Conservation (phyloP, 2,797 vertebrate species). For the Cossypha niveicapilla region DNA sequence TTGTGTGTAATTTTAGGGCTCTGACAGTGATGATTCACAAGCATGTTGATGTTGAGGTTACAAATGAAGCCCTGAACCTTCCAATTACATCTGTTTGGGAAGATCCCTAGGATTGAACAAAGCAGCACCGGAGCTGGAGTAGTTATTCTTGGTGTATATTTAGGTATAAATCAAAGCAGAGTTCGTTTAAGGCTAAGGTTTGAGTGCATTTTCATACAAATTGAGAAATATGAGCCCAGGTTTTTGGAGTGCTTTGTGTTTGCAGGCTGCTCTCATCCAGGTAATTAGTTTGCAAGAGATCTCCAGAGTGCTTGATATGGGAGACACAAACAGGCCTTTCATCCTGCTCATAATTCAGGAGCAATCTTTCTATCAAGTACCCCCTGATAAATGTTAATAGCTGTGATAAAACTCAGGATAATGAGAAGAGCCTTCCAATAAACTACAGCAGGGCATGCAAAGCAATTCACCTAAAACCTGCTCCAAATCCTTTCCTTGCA, state of each 20-base stretch:
- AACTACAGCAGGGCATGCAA: constrained; percentile 7
- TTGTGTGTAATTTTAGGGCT: background rate
- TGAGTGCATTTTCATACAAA: constrained; percentile 4
- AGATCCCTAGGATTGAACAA: background rate
- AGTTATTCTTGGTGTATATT: background rate
- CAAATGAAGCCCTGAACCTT: background rate
- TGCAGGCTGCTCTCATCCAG: constrained; percentile 26
- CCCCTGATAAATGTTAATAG: constrained; percentile 29
- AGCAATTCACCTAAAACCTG: constrained; percentile 35
- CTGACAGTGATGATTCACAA: background rate
- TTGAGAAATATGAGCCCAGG: background rate
- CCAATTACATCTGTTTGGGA: constrained; percentile 4
- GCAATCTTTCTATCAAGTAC: constrained; percentile 50
- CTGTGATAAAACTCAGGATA: constrained; percentile 27
- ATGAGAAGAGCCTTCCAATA: constrained; percentile 24
- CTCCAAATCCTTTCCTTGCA: constrained; percentile 29
- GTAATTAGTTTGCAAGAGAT: constrained; percentile 44
- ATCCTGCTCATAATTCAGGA: constrained; percentile 37
- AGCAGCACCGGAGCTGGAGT: background rate
- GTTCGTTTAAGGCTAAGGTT: constrained; percentile 17
- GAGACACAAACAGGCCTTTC: constrained; percentile 46
- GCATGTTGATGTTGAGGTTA: background rate
- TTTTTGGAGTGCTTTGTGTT: constrained; percentile 19
- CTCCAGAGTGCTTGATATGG: background rate
- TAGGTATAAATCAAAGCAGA: background rate